These are phyloP conservation scores for Spea hammondii DNA, from an alignment of 2,797 vertebrate species.

Conservation along the genomic window DNA sequence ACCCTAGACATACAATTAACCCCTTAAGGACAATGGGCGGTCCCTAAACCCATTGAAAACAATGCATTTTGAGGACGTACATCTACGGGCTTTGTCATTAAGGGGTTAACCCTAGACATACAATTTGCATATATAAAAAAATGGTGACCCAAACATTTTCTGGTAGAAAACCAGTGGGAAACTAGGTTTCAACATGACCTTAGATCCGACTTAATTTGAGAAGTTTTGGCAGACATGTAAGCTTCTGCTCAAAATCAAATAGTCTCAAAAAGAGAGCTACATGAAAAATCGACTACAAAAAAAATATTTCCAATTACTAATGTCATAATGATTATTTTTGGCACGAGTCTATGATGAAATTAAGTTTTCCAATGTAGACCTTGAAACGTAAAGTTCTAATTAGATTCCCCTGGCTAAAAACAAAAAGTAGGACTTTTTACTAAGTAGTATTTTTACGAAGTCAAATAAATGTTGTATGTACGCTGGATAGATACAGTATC, in stretches of 20 bases:
- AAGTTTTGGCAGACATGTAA: slow-evolving; percentile 41
- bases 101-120: too few relatives aligned
- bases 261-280: background rate
- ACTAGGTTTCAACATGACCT: slow-evolving; percentile 5
- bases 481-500: slow-evolving; percentile 18
- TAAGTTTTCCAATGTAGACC: background rate
- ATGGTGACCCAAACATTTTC: too few relatives aligned
- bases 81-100: too few relatives aligned
- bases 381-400: slow-evolving; percentile 10
- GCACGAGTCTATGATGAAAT: background rate
- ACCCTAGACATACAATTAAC: too few relatives aligned
- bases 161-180: background rate
- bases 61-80: too few relatives aligned
- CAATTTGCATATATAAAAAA: too few relatives aligned
- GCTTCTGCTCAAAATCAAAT: slow-evolving; percentile 47
- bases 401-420: slow-evolving; percentile 15
- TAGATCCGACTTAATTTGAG: slow-evolving; percentile 33
- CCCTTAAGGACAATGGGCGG: too few relatives aligned
- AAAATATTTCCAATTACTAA: slow-evolving; percentile 45
- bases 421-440: background rate
- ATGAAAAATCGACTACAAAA: slow-evolving; percentile 11
- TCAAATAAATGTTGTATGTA: slow-evolving; percentile 33
- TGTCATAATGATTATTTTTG: slow-evolving; percentile 28
- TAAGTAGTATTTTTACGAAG: slow-evolving; percentile 9
- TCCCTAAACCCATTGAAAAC: too few relatives aligned